Conservation (phyloP, 2,797 vertebrate genomes). For the Helicolenus hilgendorfi region DNA sequence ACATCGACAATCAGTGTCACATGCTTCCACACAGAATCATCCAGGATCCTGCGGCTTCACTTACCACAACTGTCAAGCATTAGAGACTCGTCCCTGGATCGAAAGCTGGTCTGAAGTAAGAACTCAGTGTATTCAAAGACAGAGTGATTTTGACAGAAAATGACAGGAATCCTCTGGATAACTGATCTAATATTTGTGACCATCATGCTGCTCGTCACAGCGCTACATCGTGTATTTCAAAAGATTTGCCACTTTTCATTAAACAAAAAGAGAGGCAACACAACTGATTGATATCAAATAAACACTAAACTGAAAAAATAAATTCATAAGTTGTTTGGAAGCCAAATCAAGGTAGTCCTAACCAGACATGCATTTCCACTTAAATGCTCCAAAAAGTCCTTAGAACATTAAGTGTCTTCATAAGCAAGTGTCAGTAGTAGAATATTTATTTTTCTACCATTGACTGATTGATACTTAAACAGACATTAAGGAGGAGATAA, state of each 20-base stretch:
- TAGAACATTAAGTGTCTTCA: not conserved
- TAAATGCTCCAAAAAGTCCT: not conserved
- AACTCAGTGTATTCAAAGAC: not conserved
- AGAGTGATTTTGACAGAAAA: not conserved
- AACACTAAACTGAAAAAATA: not conserved
- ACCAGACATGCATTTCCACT: not conserved
- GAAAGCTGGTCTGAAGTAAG: conserved; percentile 7
- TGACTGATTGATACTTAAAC: conserved; percentile 73
- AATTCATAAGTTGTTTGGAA: not conserved
- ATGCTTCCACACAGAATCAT: conserved; percentile 25
- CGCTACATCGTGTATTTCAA: not conserved
- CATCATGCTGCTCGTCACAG: not conserved
- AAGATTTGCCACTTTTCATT: too few species aligned
- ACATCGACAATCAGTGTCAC: conserved; percentile 27
- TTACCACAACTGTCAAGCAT: conserved; percentile 27
- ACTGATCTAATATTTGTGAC: not conserved
- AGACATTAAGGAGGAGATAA: conserved; percentile 66
- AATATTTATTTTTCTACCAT: conserved; percentile 3
- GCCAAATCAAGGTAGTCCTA: not conserved
- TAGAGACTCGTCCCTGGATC: not conserved
- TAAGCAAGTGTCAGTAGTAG: not conserved
- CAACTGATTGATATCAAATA: not conserved
- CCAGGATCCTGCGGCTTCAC: conserved; percentile 27
- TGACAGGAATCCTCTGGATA: not conserved
- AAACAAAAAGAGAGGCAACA: not conserved